Conservation (phyloP, 1,140 invertebrate species). For the Notospermus geniculatus region DNA sequence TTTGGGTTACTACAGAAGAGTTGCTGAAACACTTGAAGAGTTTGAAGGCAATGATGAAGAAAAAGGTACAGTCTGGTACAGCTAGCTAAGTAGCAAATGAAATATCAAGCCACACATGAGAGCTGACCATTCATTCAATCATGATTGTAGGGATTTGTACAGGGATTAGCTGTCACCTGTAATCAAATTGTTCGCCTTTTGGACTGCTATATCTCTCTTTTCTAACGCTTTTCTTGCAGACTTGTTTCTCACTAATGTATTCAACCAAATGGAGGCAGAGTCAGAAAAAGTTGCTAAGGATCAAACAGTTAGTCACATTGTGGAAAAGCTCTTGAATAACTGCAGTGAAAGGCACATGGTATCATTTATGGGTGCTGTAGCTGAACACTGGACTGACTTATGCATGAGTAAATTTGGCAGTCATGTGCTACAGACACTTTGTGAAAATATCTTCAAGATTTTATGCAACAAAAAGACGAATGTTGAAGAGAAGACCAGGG, state of each 20-base stretch:
- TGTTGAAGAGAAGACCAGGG: slow-evolving; percentile 68
- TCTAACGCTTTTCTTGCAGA: slow-evolving; percentile 23
- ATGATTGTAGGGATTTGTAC: too few species aligned
- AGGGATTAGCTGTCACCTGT: too few species aligned
- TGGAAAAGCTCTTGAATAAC: slow-evolving; percentile 72
- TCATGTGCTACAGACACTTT: slow-evolving; percentile 76
- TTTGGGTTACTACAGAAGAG: slow-evolving; percentile 76
- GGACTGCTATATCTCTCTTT: too few species aligned
- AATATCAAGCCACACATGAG: too few species aligned
- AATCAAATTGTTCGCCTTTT: background rate
- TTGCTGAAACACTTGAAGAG: slow-evolving; percentile 70
- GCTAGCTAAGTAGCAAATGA: too few species aligned
- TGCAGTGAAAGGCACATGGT: slow-evolving; percentile 65
- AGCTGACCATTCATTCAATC: too few species aligned
- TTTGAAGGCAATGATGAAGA: slow-evolving; percentile 72
- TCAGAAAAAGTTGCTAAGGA: slow-evolving; percentile 75
- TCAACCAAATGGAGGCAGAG: slow-evolving; percentile 68
- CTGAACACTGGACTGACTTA: slow-evolving; percentile 65
- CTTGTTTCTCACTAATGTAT: slow-evolving; percentile 68
- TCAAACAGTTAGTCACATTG: slow-evolving; percentile 74
- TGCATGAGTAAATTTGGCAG: slow-evolving; percentile 71
- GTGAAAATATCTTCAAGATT: slow-evolving; percentile 20
- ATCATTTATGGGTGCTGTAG: slow-evolving; percentile 64
- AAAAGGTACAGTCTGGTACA: too few species aligned
- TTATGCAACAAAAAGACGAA: slow-evolving; percentile 56